Percentiles rank a stretch among this genome's conserved stretches.
phyloP scores from a whole-genome alignment of 2,797 vertebrate species.

The Sarcophilus harrisii region DNA sequence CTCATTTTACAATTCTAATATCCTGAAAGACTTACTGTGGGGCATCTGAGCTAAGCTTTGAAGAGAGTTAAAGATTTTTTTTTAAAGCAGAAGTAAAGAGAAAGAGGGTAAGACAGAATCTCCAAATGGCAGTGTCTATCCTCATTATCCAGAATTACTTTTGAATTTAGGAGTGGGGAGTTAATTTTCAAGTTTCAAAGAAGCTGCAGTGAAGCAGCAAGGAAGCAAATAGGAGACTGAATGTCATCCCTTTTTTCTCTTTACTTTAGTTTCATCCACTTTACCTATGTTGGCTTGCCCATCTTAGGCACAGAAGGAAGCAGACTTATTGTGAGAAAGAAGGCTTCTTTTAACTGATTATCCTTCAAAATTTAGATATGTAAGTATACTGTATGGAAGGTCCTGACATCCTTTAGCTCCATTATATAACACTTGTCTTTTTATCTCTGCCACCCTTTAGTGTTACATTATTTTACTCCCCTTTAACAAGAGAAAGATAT shows the following conservation, averaged over 20 bases:
- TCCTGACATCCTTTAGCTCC: not conserved
- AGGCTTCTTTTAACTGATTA: not conserved
- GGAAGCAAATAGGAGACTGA: not conserved
- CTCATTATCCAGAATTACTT: not conserved
- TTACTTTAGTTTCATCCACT: not conserved
- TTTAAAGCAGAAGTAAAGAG: not conserved
- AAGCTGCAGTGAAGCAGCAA: not conserved
- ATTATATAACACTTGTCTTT: not conserved
- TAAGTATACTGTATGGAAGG: not conserved
- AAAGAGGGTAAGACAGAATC: not conserved
- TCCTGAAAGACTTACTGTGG: not conserved
- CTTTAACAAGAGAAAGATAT: not conserved
- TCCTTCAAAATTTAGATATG: not conserved
- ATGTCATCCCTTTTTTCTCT: not conserved
- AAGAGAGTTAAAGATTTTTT: not conserved
- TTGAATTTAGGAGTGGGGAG: not conserved
- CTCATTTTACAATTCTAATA: not conserved
- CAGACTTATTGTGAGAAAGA: not conserved
- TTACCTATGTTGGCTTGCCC: not conserved
- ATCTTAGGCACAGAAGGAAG: not conserved
- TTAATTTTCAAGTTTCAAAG: not conserved
- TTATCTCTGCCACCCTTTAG: not conserved
- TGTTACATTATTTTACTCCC: not conserved
- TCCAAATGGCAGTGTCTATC: not conserved
- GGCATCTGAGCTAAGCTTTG: not conserved